Conservation (phyloP, 2,888 invertebrate species). For the Rotaria macrura region DNA sequence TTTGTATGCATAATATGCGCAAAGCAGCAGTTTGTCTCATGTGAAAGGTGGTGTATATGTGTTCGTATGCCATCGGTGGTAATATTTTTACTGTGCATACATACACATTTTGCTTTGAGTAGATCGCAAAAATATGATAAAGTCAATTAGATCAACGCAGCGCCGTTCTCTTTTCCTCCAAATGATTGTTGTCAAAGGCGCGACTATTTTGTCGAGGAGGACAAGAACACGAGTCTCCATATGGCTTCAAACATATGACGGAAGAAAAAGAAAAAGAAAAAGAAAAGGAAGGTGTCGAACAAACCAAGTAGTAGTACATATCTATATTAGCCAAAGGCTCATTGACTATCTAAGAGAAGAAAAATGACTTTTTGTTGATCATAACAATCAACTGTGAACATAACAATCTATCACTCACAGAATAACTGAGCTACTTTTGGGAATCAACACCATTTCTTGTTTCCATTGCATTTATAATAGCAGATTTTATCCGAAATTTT, state of each 20-base stretch:
- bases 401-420: neutral
- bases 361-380: neutral
- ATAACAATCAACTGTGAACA: neutral
- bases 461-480: neutral
- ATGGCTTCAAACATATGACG: neutral
- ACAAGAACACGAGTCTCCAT: neutral
- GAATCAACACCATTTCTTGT: neutral
- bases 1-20: neutral
- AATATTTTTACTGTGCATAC: neutral
- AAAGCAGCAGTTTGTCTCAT: neutral
- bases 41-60: neutral
- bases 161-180: neutral
- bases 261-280: neutral
- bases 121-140: constrained; percentile 3
- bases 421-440: too few species aligned
- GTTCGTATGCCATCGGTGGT: neutral
- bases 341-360: neutral
- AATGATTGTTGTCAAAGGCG: neutral
- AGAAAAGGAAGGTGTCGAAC: neutral
- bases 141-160: neutral
- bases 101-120: neutral
- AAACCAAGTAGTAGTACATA: neutral
- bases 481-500: neutral
- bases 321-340: neutral
- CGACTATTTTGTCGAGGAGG: neutral